Evolutionary conservation across 2,113 vertebrate genomes (phyloP).

Genomic region (Cygnus atratus): DNA sequence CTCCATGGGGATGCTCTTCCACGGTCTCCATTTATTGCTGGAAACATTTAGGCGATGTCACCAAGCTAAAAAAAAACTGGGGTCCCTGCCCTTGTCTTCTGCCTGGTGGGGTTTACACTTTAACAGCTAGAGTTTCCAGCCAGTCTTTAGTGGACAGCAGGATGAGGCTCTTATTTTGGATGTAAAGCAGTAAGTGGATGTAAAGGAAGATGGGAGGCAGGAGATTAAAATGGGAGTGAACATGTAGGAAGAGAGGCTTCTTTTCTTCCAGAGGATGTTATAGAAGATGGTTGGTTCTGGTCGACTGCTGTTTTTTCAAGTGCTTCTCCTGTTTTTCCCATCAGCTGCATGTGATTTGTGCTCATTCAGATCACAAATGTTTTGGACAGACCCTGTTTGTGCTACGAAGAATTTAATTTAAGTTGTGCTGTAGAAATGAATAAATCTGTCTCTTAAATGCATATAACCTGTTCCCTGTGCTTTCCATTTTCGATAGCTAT

Average conservation of each 20-base stretch:
- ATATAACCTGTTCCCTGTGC: background rate
- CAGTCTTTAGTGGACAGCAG: background rate
- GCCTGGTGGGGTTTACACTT: background rate
- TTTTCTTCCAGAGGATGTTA: background rate
- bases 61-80: accelerated
- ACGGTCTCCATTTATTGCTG: background rate
- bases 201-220: background rate
- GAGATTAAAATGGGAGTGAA: background rate
- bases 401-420: background rate
- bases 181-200: background rate
- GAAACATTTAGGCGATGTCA: accelerated
- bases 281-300: background rate
- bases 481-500: background rate
- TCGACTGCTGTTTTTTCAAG: background rate
- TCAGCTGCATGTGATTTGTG: background rate
- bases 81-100: background rate
- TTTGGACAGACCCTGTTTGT: background rate
- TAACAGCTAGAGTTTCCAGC: background rate
- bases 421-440: background rate
- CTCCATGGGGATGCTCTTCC: accelerated
- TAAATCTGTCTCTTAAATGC: background rate
- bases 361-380: background rate
- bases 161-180: background rate
- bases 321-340: background rate
- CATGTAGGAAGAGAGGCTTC: background rate